Percentiles rank a stretch among this genome's conserved stretches.
These are phyloP conservation scores for Xylocopa sonorina DNA, from an alignment of 1,140 invertebrate species.

Conservation along the genomic window DNA sequence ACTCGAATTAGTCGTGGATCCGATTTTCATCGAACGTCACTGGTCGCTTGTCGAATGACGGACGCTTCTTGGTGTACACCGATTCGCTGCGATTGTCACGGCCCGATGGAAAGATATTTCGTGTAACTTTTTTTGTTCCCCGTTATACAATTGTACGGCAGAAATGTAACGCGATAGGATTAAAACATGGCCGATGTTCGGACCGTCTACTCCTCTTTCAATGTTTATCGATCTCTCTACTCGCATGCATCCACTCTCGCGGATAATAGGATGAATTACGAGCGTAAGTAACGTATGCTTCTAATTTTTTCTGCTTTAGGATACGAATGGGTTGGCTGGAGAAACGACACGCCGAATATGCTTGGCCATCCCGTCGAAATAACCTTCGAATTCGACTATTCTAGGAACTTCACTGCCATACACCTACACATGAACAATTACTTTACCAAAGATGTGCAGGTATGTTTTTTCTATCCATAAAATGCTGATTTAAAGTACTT, in stretches of 20 bases:
- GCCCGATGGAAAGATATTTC: constrained; percentile 19
- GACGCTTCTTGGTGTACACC: not conserved
- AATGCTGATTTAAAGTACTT: not conserved
- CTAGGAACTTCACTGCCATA: constrained; percentile 89
- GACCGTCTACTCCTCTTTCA: not conserved
- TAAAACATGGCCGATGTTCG: not conserved
- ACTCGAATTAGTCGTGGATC: constrained; percentile 23
- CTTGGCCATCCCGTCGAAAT: constrained; percentile 85
- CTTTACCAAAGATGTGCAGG: constrained; percentile 86
- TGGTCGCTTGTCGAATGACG: not conserved
- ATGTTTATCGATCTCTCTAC: not conserved
- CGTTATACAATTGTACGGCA: not conserved
- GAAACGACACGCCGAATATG: constrained; percentile 85
- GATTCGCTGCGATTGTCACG: not conserved
- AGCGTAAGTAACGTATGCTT: not conserved
- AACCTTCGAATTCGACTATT: constrained; percentile 88
- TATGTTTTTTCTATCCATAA: constrained; percentile 69
- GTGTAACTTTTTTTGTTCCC: constrained; percentile 12
- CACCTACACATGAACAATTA: constrained; percentile 88
- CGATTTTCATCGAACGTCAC: constrained; percentile 9
- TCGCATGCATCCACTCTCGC: not conserved
- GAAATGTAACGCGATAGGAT: not conserved
- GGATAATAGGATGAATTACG: too few relatives aligned
- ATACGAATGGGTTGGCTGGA: constrained; percentile 93
- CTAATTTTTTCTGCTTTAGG: constrained; percentile 78